Conservation (phyloP, 2,113 vertebrate species). For the Hirundichthys speculiger region DNA sequence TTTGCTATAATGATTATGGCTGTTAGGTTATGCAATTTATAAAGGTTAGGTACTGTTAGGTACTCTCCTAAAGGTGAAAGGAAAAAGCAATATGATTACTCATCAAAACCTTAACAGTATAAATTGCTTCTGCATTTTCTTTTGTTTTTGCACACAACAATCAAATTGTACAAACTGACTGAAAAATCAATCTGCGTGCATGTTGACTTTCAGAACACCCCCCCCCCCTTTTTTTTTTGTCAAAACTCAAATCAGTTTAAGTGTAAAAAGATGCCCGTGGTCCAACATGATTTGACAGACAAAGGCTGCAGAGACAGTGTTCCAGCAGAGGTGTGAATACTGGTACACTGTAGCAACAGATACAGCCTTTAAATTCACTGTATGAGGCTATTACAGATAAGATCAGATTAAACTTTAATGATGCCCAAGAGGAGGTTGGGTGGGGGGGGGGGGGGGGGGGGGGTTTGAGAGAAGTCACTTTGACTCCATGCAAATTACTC, state of each 20-base stretch:
- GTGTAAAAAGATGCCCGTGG: slow-evolving; percentile 35
- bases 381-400: slow-evolving; percentile 45
- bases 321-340: slow-evolving; percentile 4
- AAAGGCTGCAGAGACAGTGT: slow-evolving; percentile 17
- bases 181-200: too few relatives aligned
- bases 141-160: too few relatives aligned
- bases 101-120: too few relatives aligned
- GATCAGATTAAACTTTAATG: slow-evolving; percentile 57
- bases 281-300: slow-evolving; percentile 21
- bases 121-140: too few relatives aligned
- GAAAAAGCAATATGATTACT: too few relatives aligned
- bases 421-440: slow-evolving; percentile 33
- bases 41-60: too few relatives aligned
- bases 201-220: background rate
- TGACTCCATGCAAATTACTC: slow-evolving; percentile 24
- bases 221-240: slow-evolving; percentile 8
- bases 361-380: slow-evolving; percentile 36
- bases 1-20: too few relatives aligned
- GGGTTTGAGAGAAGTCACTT: slow-evolving; percentile 11
- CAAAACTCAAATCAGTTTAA: slow-evolving; percentile 21
- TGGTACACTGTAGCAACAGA: slow-evolving; percentile 12
- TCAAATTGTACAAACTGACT: too few relatives aligned
- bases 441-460: slow-evolving; percentile 22
- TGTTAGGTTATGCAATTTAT: too few relatives aligned
- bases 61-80: too few relatives aligned